Base-by-base conservation (phyloP, 2,797 vertebrate genomes). In the Synanceia verrucosa region DNA sequence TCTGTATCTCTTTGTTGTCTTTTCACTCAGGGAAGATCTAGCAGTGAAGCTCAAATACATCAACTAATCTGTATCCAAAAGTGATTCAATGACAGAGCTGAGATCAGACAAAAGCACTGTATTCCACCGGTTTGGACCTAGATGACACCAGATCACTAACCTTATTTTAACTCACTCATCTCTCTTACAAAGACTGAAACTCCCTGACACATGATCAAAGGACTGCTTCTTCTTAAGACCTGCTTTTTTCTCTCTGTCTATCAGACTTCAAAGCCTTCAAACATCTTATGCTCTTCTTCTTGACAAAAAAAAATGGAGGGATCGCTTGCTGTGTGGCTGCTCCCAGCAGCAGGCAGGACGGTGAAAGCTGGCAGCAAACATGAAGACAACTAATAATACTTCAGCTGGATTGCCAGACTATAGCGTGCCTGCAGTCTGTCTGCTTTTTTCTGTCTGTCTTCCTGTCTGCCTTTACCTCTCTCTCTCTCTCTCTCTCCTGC, bases 201-300 rank as follows among this genome's bases (percentile, higher is more conserved):
- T 86, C 84, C 80, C 87, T 81, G 84, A 90, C 86, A 83, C 73
- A 60, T 81, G 92, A 94, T 94, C 94, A 94, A 94, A 94, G 91
- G 66, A 28, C 48, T 31, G 47, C 69, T 81, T 84, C 85, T 78
- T 87, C 86, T 91, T 85, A 67, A 91, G 88, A 82, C 76, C 75
- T 73, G 87, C 86, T 86, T 76, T 68, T 75, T 65, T 69, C 65
- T 66, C 59, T 83, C 66, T 85, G 76, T 87, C 78, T 86, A 72
- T 86, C 72, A 81, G 53, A 90, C 90, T 84, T 94, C 93, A 94
- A 94, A 94, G 91, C 56, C 33, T 3, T 80, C 19, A 6, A 73
- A 89, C 83, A 82, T 91, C 89, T 88, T 83, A 89, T 83, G 66
- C 64, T 63, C 82, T 84, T 82, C 70, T 78, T 69, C 75, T 73